Base-by-base conservation (phyloP, 1,140 invertebrate species). In the Sycobia sp. region DNA sequence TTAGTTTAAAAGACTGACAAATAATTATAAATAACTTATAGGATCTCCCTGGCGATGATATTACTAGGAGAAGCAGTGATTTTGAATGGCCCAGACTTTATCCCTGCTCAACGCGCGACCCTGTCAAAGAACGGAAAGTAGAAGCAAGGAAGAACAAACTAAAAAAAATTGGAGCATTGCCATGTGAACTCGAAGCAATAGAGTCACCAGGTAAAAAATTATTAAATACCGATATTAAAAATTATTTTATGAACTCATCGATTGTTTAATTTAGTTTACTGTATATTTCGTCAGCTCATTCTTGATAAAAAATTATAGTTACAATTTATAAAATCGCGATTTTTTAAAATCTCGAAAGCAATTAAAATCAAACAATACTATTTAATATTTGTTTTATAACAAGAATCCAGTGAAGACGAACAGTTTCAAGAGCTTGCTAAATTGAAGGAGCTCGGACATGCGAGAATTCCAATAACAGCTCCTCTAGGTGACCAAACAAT, bases 391-490 rank as follows among this genome's bases (percentile, higher is more conserved):
- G 5, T 25, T 46, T 14, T 13, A 25, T 16, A 29, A 36, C 32
- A n/a, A 59, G 62, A 39, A 8, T 54, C 56, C 3, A 65, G 63
- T 9, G 67, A 68, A 1, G 57, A 65, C 38, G 47, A 56, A 27
- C 11, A 63, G 57, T 4, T 60, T 2, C 13, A 47, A 50, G 72
- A 78, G 49, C 69, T 69, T 18, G 68, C 74, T 1, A 29, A 55
- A 63, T 61, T 57, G 13, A 77, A 73, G 36, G 77, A 78, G 47
- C 55, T 79, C 18, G 72, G 73, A 9, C 74, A 76, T 43, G 73
- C 71, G 1, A 67, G 72, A 38, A 67, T 74, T 10, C 72, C 73
- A 0, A 23, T 56, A 9, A 32, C 34, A 0, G 66, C 65, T 58
- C 36, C 56, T 0, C 32, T 38, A 3, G 2, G 39, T 0, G 29